phyloP scores from a whole-genome alignment of 2,797 vertebrate species.

The Gymnothorax javanicus region DNA sequence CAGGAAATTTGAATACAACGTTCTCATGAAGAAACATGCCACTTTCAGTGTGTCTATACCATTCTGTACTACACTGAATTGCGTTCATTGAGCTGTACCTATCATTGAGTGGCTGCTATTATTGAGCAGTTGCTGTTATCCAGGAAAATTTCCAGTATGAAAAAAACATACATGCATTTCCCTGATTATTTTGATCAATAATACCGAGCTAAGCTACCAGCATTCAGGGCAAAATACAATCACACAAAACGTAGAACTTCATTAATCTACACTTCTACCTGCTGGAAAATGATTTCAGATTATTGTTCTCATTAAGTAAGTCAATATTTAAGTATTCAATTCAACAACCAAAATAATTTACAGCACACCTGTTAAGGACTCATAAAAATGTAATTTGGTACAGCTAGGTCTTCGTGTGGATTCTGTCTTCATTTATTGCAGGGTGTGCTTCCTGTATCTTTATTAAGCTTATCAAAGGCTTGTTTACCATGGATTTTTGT shows the following conservation, averaged over 20 bases:
- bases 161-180: not conserved
- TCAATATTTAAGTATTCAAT: constrained; percentile 9
- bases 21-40: not conserved
- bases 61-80: not conserved
- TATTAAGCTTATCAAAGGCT: constrained; percentile 11
- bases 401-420: not conserved
- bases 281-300: not conserved
- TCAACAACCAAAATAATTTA: not conserved
- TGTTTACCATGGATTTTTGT: not conserved
- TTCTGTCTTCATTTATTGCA: not conserved
- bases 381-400: not conserved
- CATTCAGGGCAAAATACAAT: not conserved
- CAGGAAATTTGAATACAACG: not conserved
- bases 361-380: not conserved
- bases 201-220: not conserved
- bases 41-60: not conserved
- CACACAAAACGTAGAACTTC: not conserved
- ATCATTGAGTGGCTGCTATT: not conserved
- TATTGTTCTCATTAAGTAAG: not conserved
- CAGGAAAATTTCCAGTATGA: not conserved
- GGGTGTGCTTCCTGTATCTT: constrained; percentile 17
- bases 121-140: not conserved
- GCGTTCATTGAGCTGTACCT: not conserved
- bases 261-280: not conserved
- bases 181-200: not conserved